Base-by-base conservation (phyloP, 2,797 vertebrate species). In the Malurus leucopterus region DNA sequence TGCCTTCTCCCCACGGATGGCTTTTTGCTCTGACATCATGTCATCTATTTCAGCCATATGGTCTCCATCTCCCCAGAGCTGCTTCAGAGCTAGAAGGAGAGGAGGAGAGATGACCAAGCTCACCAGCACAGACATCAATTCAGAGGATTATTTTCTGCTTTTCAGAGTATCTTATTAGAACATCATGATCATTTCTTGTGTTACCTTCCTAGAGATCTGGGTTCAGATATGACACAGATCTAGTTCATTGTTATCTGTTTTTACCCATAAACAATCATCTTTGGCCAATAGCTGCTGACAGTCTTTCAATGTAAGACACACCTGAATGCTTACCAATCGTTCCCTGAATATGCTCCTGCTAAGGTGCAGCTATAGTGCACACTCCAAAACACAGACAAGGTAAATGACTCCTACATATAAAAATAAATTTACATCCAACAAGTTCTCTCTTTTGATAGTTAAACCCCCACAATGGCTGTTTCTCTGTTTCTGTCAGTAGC, bases 31-130 rank as follows among this genome's bases (percentile, higher is more conserved):
- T 80, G 94, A 89, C 92, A 97, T 6, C 97, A 99, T 98, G 91
- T 98, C 98, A 86, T 98, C 94, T 50, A 98, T 88, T 88, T 98
- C 98, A 0, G 32, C 61, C 47, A 59, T 89, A 43, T 96, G 89
- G 94, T 98, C 97, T 18, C 89, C 90, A 3, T 77, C 65, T 46
- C 98, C 98, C 97, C 98, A 98, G 19, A 98, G 93, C 84, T 80
- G 96, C 67, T 89, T 94, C 62, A 98, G 83, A 86, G 98, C 98
- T 98, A 50, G 15, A 91, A 58, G 30, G 63, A 74, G 41, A 83
- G 18, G 15, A 36, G 38, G 22, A 91, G n/a, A 86, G 17, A 38
- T 72, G 55, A 81, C 19, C 59, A 12, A 65, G 47, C 32, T 79
- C 50, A 47, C 30, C 65, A 44, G 58, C 32, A 30, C 26, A 80